Base-by-base conservation (phyloP, 23 tunicate genomes). In the Oikopleura dioica region DNA sequence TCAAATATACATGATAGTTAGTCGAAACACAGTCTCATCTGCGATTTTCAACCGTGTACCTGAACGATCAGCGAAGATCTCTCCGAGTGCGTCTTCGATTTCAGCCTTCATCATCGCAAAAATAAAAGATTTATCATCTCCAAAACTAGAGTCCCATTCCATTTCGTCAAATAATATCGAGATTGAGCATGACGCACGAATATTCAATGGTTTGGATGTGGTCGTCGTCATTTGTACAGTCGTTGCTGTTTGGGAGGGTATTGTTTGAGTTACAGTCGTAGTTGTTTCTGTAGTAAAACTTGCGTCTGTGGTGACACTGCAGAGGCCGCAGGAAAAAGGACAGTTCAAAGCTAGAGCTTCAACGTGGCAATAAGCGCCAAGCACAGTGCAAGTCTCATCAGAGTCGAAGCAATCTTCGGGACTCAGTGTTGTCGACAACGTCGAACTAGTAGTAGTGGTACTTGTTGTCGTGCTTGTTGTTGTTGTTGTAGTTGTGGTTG, bases 21-120 rank as follows among this genome's bases (percentile, higher is more conserved):
- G n/a, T n/a, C n/a, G n/a, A n/a, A n/a, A n/a, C n/a, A n/a, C n/a
- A n/a, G n/a, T n/a, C n/a, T n/a, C n/a, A n/a, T n/a, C n/a, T n/a
- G n/a, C n/a, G n/a, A n/a, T n/a, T n/a, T n/a, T n/a, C n/a, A n/a
- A n/a, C n/a, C n/a, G n/a, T n/a, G n/a, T n/a, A n/a, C 72, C 72
- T 24, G 72, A 31, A 12, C 26, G 30, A 12, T 63, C 32, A 31
- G 32, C 33, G 33, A 12, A 63, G 33, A 63, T 63, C 33, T 23
- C 2, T 5, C 33, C 5, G 72, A 63, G 72, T 2, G 33, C 33
- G 33, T 63, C 72, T 28, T 63, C 72, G 33, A 63, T 63, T 12
- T 63, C 72, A 28, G 72, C 72, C 33, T 63, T 63, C 72, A 63
- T 21, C 72, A 63, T 21, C 5, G 30, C 72, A 63, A 63, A 63